Percentiles rank a stretch among this genome's conserved stretches.
phyloP scores from a whole-genome alignment of 2,888 invertebrate genomes.

The Tetragonula carbonaria region DNA sequence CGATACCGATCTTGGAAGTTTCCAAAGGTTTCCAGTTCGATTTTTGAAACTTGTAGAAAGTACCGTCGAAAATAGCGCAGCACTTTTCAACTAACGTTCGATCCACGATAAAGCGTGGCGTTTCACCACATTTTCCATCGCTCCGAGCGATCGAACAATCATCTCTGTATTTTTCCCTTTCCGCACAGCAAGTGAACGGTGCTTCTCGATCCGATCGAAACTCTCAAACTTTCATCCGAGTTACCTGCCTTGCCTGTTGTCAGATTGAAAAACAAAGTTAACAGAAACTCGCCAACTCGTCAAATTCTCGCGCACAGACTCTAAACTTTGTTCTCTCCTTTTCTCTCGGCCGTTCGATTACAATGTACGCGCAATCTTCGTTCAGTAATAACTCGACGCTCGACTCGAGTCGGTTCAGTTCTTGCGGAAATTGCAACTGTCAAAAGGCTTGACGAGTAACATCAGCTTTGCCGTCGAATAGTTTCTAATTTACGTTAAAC shows the following conservation, averaged over 20 bases:
- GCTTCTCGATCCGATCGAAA: neutral
- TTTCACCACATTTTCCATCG: constrained; percentile 15
- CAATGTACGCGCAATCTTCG: neutral
- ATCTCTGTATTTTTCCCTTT: constrained; percentile 6
- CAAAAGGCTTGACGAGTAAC: neutral
- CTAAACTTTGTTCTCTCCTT: neutral
- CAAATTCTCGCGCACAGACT: too few relatives aligned
- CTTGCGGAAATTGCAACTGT: neutral
- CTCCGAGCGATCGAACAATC: constrained; percentile 12
- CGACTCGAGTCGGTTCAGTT: neutral
- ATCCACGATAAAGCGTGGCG: constrained; percentile 4
- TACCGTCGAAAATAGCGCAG: neutral
- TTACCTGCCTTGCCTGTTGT: neutral
- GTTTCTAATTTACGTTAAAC: neutral
- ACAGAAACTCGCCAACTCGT: neutral
- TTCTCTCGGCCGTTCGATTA: neutral
- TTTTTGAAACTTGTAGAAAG: constrained; percentile 8
- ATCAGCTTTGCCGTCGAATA: neutral
- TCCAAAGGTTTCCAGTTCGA: constrained; percentile 8
- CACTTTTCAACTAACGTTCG: constrained; percentile 18
- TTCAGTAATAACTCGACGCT: neutral
- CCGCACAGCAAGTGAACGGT: neutral
- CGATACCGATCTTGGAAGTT: neutral
- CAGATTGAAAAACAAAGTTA: too few relatives aligned
- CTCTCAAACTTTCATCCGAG: neutral